Percentiles rank a stretch among this genome's conserved stretches.
These are phyloP conservation scores for Kryptolebias marmoratus DNA, from an alignment of 2,113 vertebrate genomes.

Conservation along the genomic window DNA sequence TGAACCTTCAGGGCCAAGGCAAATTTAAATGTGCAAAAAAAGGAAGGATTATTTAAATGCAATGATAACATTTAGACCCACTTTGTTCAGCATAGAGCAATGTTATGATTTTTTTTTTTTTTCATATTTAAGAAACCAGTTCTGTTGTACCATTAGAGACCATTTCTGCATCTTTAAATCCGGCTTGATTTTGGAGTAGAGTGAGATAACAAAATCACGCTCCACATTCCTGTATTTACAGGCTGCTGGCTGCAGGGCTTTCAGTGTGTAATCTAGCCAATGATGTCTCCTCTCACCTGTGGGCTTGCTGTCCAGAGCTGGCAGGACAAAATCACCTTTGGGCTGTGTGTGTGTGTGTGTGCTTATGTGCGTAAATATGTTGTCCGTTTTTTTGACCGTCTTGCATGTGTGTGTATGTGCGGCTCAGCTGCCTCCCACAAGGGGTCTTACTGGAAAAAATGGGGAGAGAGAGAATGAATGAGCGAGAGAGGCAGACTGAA, in stretches of 20 bases:
- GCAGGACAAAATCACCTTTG: conserved; percentile 67
- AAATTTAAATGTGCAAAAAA: not conserved
- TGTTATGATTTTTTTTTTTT: no score
- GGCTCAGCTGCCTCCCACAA: conserved; percentile 68
- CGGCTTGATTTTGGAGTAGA: conserved; percentile 5
- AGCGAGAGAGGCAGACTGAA: conserved; percentile 65
- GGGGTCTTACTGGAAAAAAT: conserved; percentile 60
- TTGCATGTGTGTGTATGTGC: conserved; percentile 44
- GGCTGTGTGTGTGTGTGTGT: conserved; percentile 55
- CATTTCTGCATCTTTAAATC: conserved; percentile 14
- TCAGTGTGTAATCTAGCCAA: conserved; percentile 53
- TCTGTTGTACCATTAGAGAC: not conserved
- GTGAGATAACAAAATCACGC: conserved; percentile 30
- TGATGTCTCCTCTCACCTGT: conserved; percentile 64
- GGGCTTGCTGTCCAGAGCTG: conserved; percentile 65
- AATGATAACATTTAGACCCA: not conserved
- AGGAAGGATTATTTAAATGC: not conserved
- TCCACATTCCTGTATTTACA: conserved; percentile 44
- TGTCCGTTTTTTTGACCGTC: conserved; percentile 47
- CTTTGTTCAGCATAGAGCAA: no score
- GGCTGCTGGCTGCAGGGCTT: conserved; percentile 53
- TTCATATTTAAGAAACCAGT: not conserved
- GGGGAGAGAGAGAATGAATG: conserved; percentile 41
- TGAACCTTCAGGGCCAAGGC: no score
- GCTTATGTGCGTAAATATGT: conserved; percentile 36